Conservation (phyloP, 1,140 invertebrate genomes). For the Cephus cinctus region DNA sequence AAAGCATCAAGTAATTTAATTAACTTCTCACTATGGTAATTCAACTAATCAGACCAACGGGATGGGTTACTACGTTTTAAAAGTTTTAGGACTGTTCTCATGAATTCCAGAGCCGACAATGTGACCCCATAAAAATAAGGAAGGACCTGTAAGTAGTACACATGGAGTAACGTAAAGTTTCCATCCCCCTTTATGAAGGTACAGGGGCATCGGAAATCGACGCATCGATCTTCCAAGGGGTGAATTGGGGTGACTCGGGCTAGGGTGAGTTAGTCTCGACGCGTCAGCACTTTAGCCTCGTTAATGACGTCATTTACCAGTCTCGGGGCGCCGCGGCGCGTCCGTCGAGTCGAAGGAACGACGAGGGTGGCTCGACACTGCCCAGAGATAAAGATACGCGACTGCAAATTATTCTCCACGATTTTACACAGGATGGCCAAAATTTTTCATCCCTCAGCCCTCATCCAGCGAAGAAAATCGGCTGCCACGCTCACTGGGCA, state of each 20-base stretch:
- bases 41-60: no score
- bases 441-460: no score
- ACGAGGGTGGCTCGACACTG: background rate
- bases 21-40: no score
- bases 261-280: slow-evolving; percentile 33
- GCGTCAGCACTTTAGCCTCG: slow-evolving; percentile 42
- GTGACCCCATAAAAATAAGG: no score
- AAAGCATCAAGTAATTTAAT: no score
- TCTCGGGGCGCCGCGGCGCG: slow-evolving; percentile 17
- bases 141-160: no score
- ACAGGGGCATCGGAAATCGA: slow-evolving; percentile 36
- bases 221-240: slow-evolving; percentile 35
- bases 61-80: no score
- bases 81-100: no score
- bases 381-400: no score
- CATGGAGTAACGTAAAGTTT: slow-evolving; percentile 18
- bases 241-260: slow-evolving; percentile 26
- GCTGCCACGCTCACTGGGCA: background rate
- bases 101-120: no score
- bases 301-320: slow-evolving; percentile 45
- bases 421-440: no score
- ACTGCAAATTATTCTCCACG: no score
- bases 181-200: slow-evolving; percentile 30
- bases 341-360: background rate
- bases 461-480: background rate